Evolutionary conservation across 1,140 invertebrate genomes (phyloP).

Genomic region (Apis mellifera): DNA sequence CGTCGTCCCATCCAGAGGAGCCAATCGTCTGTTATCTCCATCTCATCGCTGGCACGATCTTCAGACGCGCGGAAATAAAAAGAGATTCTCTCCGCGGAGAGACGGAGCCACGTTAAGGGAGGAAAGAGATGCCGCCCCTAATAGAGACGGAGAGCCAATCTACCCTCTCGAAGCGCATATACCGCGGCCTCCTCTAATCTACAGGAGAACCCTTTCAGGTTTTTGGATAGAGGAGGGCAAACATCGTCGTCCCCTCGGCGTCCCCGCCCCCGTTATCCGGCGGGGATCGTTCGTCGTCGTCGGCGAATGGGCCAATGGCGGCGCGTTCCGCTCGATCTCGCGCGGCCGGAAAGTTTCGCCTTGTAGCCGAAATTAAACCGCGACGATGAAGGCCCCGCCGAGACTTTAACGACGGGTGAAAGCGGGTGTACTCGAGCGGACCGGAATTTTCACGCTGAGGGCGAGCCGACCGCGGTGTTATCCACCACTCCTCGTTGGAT

Average conservation of each 20-base stretch:
- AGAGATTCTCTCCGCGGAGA: too few relatives aligned
- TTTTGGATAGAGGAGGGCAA: slow-evolving; percentile 69
- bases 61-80: slow-evolving; percentile 7
- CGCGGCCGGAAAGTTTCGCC: slow-evolving; percentile 67
- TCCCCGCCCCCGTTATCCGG: background rate
- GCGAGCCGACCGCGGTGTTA: background rate
- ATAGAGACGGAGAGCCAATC: slow-evolving; percentile 68
- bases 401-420: slow-evolving; percentile 60
- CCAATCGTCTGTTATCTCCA: slow-evolving; percentile 19
- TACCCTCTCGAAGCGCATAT: slow-evolving; percentile 55
- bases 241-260: slow-evolving; percentile 65
- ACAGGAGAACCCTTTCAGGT: slow-evolving; percentile 75
- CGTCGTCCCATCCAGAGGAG: background rate
- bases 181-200: slow-evolving; percentile 69
- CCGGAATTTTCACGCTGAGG: slow-evolving; percentile 40
- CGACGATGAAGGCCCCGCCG: slow-evolving; percentile 57
- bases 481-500: too few relatives aligned
- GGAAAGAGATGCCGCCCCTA: slow-evolving; percentile 51
- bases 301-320: slow-evolving; percentile 7
- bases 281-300: slow-evolving; percentile 6
- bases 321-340: slow-evolving; percentile 57
- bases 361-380: slow-evolving; percentile 73
- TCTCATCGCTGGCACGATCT: slow-evolving; percentile 19
- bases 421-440: slow-evolving; percentile 36
- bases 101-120: background rate